Evolutionary conservation across 1,140 invertebrate genomes (phyloP).

Genomic region (Drosophila kanapiae): DNA sequence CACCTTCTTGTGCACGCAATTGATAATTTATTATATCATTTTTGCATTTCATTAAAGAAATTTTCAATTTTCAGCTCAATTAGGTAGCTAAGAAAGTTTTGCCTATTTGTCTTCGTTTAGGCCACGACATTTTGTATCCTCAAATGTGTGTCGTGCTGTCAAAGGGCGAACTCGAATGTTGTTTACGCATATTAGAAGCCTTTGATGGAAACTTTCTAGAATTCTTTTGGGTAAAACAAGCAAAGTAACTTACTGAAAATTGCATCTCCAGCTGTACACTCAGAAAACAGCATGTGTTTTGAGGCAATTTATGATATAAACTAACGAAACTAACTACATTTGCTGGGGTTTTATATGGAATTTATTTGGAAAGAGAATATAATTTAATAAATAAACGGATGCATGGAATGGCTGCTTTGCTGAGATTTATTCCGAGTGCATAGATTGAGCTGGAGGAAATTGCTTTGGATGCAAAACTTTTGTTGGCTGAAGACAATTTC

Average conservation of each 20-base stretch:
- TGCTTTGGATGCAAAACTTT: conserved; percentile 56
- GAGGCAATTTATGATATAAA: no score
- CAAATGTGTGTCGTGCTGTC: conserved; percentile 23
- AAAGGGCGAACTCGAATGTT: conserved; percentile 41
- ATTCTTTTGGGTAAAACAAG: conserved; percentile 31
- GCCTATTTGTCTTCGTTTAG: conserved; percentile 73
- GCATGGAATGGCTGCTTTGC: background rate
- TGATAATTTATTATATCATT: conserved; percentile 54
- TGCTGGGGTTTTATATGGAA: background rate
- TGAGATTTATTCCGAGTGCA: background rate
- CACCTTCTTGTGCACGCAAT: conserved; percentile 16
- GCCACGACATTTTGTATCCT: conserved; percentile 21
- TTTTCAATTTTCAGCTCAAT: conserved; percentile 81
- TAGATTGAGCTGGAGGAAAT: conserved; percentile 39
- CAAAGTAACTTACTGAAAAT: conserved; percentile 32
- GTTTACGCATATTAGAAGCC: conserved; percentile 44
- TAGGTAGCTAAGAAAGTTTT: conserved; percentile 68
- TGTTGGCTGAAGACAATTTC: conserved; percentile 53
- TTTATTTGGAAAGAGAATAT: background rate
- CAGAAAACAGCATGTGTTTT: background rate
- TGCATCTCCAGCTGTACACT: conserved; percentile 10
- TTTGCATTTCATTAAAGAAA: conserved; percentile 74
- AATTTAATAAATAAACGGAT: no score
- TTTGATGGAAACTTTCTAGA: conserved; percentile 55
- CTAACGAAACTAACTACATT: no score